Evolutionary conservation across 1,140 invertebrate species (phyloP), one percentile per base, ranked within the genome.

Genomic region (Drosophila arizonae): DNA sequence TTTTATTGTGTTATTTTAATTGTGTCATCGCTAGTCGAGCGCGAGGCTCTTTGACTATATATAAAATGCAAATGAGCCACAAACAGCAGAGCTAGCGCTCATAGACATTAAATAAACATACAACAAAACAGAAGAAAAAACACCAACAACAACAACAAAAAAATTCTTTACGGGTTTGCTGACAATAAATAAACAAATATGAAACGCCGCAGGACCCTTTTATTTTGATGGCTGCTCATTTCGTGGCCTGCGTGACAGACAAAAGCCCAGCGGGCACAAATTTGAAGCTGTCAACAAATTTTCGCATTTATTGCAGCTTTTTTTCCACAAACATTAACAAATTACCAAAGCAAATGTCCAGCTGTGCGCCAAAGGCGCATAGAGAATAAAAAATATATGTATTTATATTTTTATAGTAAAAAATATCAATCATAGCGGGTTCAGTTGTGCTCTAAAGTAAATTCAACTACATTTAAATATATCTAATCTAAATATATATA

Each of bases 131-230:
- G 21, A 51, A 63, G 61, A 54, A 11, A 26, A 6, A 26, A 50
- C 2, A 24, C 21, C 21, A 30, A 33, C 58, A 48, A 62, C 24
- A 45, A 6, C 54, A 26, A 41, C 48, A 5, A 33, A 36, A 76
- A 81, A 68, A 45, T 63, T 43, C 54, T 58, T 58, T 61, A 33
- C 51, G 56, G 63, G 64, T 64, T 79, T 67, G 56, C 26, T 48
- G 66, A 72, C 82, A 73, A 87, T 87, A 82, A 86, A 82, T 81
- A 87, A 75, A 75, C 82, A 87, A 87, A 87, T 79, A 75, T 55
- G 62, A 73, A 87, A 56, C 82, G 55, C 82, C 72, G 21, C 82
- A 69, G 69, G 82, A 87, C 66, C 63, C 30, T 55, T 72, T 66
- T 69, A 58, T 81, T 65, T 60, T 65, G 63, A 70, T 71, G 33